Percentiles rank a stretch among this genome's conserved stretches.
These are phyloP conservation scores for Drosophila mayaguana DNA, from an alignment of 2,888 invertebrate species.

Conservation along the genomic window DNA sequence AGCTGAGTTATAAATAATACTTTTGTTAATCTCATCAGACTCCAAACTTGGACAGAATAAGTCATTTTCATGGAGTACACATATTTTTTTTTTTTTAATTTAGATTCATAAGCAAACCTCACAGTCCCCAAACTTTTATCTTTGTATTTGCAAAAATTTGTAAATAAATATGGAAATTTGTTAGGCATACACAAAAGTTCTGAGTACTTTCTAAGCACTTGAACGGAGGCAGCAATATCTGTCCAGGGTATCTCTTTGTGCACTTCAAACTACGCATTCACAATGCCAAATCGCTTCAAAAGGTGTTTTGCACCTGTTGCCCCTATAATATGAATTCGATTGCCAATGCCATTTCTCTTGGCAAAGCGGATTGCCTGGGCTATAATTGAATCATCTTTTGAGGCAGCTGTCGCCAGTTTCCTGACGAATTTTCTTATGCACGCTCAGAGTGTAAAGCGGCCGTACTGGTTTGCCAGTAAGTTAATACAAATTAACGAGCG, in stretches of 20 bases:
- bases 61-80: not conserved
- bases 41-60: not conserved
- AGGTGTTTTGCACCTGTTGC: conserved; percentile 47
- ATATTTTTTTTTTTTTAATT: not conserved
- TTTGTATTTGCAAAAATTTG: not conserved
- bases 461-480: not conserved
- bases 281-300: conserved; percentile 5
- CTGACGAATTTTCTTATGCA: conserved; percentile 29
- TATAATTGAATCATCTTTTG: conserved; percentile 65
- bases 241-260: not conserved
- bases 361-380: conserved; percentile 15
- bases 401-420: conserved; percentile 62
- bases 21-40: not conserved
- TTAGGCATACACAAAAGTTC: not conserved
- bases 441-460: not conserved
- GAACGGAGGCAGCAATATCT: not conserved
- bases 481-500: no score
- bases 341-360: conserved; percentile 20
- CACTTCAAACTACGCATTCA: not conserved
- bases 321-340: conserved; percentile 48
- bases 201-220: not conserved
- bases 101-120: not conserved
- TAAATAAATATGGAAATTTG: not conserved
- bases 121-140: not conserved
- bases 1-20: not conserved